Percentiles rank a stretch among this genome's conserved stretches.
phyloP scores from a whole-genome alignment of 2,113 vertebrate genomes.

The Tyto alba region DNA sequence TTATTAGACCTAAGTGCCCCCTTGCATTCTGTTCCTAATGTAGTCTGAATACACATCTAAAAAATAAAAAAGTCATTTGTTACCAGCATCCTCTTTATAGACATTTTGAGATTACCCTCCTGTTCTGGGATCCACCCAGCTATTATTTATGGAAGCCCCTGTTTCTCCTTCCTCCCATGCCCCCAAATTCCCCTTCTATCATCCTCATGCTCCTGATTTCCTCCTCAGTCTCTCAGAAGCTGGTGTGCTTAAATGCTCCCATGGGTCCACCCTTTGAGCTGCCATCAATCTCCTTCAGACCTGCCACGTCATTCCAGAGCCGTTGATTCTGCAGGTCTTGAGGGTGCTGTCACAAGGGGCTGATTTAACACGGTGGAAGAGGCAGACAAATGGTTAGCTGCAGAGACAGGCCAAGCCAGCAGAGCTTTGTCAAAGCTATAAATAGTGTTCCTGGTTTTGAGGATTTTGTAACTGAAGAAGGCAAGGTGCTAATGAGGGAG shows the following conservation, averaged over 20 bases:
- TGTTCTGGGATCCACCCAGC: background rate
- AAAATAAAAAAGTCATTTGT: background rate
- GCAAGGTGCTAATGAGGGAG: slow-evolving; percentile 40
- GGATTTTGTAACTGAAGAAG: background rate
- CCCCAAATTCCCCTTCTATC: background rate
- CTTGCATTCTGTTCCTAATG: background rate
- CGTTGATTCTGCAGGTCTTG: background rate
- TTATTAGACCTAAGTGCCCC: background rate
- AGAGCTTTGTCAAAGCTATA: background rate
- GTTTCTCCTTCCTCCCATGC: background rate
- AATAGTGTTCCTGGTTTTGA: background rate
- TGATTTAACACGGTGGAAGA: background rate
- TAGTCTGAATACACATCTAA: background rate
- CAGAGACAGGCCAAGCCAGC: background rate
- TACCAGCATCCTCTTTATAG: background rate
- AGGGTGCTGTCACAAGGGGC: background rate
- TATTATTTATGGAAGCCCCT: background rate
- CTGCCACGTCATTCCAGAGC: background rate
- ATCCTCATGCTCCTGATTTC: background rate
- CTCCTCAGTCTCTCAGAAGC: background rate
- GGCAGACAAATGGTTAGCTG: slow-evolving; percentile 1
- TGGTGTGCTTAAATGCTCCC: background rate
- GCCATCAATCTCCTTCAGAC: background rate
- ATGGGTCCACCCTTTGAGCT: background rate
- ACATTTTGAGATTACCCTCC: background rate